Evolutionary conservation across 2,888 invertebrate genomes (phyloP), one percentile per base, ranked within the genome.

Genomic region (Eutolmus rufibarbis): DNA sequence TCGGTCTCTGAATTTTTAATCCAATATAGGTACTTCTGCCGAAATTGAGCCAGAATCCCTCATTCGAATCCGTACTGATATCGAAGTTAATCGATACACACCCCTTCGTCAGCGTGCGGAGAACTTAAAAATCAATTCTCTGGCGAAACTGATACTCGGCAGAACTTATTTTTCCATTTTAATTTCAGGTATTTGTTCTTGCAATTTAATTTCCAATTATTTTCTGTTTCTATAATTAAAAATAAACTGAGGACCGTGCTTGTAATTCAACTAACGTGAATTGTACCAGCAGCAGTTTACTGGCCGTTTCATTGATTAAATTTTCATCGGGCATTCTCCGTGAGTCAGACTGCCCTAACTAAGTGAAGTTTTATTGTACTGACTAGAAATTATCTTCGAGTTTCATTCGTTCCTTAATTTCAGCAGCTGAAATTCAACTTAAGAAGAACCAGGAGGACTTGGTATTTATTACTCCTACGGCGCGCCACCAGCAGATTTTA

Each of bases 171-270:
- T 43, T 78, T 78, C 78, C 43, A 43, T 78, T 76, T 78, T 43
- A n/a, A 78, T 19, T 40, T 40, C 37, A 78, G 40, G 78, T 78
- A 78, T 78, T 78, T 78, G 78, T 78, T 78, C 78, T 37, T 43
- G 40, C 78, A 78, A 78, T 23, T 78, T 37, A n/a, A 78, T 78
- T 78, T 78, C 14, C 78, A 78, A 78, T 78, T 78, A 78, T 40
- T 19, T 46, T 78, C 43, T 78, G 78, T 78, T 78, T 78, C 78
- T 78, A 78, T 78, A 78, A 78, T 78, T 78, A 78, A 78, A 78
- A 78, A 78, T 78, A 78, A 78, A 78, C 78, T n/a, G 43, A 40
- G 46, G 78, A 14, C 31, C 23, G 78, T 12, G 19, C 19, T 78
- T 43, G 37, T 78, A 78, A 78, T 78, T 78, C 78, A 78, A 78